Evolutionary conservation across 1,140 invertebrate genomes (phyloP).

Genomic region (Zaprionus tsacasi): DNA sequence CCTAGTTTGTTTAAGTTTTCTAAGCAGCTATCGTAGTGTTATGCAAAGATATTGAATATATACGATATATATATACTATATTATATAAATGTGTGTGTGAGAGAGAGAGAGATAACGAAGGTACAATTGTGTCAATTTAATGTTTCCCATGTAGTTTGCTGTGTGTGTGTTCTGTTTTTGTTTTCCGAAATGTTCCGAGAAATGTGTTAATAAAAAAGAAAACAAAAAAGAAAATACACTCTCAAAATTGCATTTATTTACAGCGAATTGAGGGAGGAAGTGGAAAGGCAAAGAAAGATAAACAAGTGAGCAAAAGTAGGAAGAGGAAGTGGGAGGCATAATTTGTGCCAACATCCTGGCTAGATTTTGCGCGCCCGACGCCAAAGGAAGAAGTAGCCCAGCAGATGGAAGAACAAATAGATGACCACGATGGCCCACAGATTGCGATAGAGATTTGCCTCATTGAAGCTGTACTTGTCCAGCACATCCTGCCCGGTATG

Average conservation of each 20-base stretch:
- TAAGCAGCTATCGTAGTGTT: conserved; percentile 30
- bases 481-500: conserved; percentile 89
- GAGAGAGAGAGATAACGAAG: conserved; percentile 13
- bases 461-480: conserved; percentile 89
- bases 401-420: conserved; percentile 88
- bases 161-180: conserved; percentile 62
- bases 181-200: conserved; percentile 46
- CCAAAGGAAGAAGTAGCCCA: conserved; percentile 88
- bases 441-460: conserved; percentile 87
- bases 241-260: conserved; percentile 32
- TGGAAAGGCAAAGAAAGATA: neutral
- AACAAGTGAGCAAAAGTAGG: conserved; percentile 1
- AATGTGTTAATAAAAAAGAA: conserved; percentile 35
- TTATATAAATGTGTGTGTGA: conserved; percentile 14
- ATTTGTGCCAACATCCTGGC: conserved; percentile 39
- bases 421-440: conserved; percentile 88
- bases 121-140: conserved; percentile 58
- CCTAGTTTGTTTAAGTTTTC: conserved; percentile 43
- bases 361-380: conserved; percentile 87
- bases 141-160: conserved; percentile 56
- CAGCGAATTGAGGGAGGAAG: neutral
- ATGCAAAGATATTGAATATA: conserved; percentile 8
- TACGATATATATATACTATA: conserved; percentile 10
- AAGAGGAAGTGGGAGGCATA: neutral
- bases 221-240: conserved; percentile 15